Percentiles rank a stretch among this genome's conserved stretches.
phyloP scores from a whole-genome alignment of 2,113 vertebrate genomes.

The Conger conger region DNA sequence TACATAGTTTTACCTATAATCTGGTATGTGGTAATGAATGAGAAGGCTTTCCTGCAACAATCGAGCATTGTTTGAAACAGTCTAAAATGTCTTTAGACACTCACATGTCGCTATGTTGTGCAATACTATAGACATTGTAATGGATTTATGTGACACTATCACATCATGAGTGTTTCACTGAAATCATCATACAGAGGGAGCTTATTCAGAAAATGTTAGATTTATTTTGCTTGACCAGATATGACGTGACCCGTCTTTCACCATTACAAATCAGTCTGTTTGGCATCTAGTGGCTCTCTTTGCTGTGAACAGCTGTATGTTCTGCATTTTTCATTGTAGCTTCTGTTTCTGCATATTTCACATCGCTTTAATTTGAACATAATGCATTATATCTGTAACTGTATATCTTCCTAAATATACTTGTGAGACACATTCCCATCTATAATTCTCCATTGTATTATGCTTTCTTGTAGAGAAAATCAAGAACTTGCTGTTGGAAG shows the following conservation, averaged over 20 bases:
- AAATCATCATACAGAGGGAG: no score
- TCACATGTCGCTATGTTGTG: background rate
- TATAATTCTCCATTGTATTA: background rate
- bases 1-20: background rate
- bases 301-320: no score
- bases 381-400: background rate
- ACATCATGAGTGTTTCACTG: no score
- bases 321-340: no score
- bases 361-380: background rate
- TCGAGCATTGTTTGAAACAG: background rate
- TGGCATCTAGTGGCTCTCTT: no score
- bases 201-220: no score
- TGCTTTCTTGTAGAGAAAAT: conserved; percentile 79
- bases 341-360: background rate
- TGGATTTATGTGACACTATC: no score
- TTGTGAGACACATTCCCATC: no score
- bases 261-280: no score
- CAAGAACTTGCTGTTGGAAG: conserved; percentile 68
- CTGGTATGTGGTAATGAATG: background rate
- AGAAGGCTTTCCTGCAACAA: background rate
- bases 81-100: background rate
- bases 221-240: no score
- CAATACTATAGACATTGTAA: background rate
- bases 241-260: no score
- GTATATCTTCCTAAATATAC: background rate